A percentile compares a stretch with the other conserved stretches of the same genome.
Conservation (phyloP, 1,140 invertebrate species). For the Lordiphosa stackelbergi region DNA sequence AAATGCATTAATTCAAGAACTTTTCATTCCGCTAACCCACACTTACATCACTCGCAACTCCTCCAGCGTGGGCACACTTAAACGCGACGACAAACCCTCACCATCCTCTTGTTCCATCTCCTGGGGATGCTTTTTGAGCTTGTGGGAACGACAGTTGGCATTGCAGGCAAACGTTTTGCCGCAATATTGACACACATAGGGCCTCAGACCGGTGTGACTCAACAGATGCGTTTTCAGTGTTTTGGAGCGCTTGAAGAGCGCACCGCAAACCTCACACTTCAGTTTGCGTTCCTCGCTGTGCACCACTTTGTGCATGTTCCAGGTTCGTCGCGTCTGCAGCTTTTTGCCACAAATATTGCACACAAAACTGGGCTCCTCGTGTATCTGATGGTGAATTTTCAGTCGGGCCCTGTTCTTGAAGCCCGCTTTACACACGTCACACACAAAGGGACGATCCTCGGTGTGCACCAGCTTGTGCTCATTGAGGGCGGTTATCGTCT, state of each 20-base stretch:
- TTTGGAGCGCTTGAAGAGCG: conserved; percentile 73
- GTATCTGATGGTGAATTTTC: conserved; percentile 74
- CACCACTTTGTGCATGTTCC: conserved; percentile 78
- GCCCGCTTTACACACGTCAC: conserved; percentile 76
- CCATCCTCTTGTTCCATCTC: conserved; percentile 62
- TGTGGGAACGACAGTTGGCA: conserved; percentile 78
- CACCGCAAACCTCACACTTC: conserved; percentile 76
- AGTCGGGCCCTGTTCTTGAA: conserved; percentile 71
- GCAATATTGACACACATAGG: conserved; percentile 78
- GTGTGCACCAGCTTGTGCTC: conserved; percentile 78
- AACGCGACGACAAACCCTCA: conserved; percentile 11
- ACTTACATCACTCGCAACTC: conserved; percentile 55
- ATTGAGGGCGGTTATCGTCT: conserved; percentile 77
- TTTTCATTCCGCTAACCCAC: too few species aligned
- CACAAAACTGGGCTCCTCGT: conserved; percentile 75
- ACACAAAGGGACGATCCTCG: conserved; percentile 77
- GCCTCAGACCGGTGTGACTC: conserved; percentile 77
- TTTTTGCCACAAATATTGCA: conserved; percentile 78
- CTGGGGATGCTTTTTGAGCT: conserved; percentile 77
- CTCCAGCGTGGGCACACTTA: conserved; percentile 46
- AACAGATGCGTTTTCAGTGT: conserved; percentile 77
- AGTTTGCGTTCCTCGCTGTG: conserved; percentile 76
- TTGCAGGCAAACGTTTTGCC: conserved; percentile 78
- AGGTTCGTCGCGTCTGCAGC: conserved; percentile 77
- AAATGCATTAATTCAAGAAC: neutral